Evolutionary conservation across 2,888 invertebrate genomes (phyloP).

Genomic region (Parapristionchus giblindavisi): DNA sequence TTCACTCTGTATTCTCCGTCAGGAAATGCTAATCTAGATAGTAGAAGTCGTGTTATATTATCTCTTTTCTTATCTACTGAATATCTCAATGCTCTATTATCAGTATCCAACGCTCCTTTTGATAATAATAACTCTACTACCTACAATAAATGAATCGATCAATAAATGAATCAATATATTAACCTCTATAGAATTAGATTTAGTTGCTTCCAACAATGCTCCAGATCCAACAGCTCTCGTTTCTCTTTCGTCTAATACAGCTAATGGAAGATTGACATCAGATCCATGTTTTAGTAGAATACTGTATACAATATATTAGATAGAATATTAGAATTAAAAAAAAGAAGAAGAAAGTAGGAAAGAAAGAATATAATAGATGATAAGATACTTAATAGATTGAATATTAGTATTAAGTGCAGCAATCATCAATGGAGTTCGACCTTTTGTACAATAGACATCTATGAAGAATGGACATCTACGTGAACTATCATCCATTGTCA

Average conservation of each 20-base stretch:
- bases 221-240: conserved; percentile 60
- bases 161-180: not conserved
- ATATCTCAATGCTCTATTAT: conserved; percentile 81
- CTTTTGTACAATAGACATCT: conserved; percentile 64
- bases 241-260: conserved; percentile 68
- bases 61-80: conserved; percentile 42
- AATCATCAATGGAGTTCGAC: conserved; percentile 67
- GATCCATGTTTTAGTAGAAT: conserved; percentile 79
- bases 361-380: too few species aligned
- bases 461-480: conserved; percentile 55
- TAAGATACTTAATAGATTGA: too few species aligned
- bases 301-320: conserved; percentile 74
- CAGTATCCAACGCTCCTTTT: conserved; percentile 85
- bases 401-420: conserved; percentile 56
- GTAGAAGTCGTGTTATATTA: not conserved
- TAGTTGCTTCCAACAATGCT: conserved; percentile 79
- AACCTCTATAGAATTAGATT: conserved; percentile 74
- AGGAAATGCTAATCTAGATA: conserved; percentile 71
- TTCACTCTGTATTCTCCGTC: conserved; percentile 93
- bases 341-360: not conserved
- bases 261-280: conserved; percentile 80
- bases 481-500: conserved; percentile 11
- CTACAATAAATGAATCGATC: not conserved
- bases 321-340: not conserved
- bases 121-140: conserved; percentile 80